phyloP scores from a whole-genome alignment of 92 coral and sea anemone genomes.

The Chrysogorgia sp. region DNA sequence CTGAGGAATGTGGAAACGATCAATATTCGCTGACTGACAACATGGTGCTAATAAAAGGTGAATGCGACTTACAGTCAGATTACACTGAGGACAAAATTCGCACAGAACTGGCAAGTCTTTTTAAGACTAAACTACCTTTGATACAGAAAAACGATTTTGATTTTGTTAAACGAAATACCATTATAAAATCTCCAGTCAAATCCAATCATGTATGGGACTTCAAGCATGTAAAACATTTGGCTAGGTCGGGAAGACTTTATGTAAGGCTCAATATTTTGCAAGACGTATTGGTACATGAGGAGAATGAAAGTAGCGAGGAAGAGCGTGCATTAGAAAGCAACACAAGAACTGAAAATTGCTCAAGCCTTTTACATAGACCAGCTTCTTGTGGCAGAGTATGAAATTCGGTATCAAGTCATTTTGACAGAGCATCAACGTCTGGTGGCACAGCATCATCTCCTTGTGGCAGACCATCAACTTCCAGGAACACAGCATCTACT shows the following conservation, averaged over 20 bases:
- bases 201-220: slow-evolving; percentile 50
- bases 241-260: slow-evolving; percentile 57
- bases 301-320: neutral
- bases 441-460: too few species aligned
- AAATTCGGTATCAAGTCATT: too few species aligned
- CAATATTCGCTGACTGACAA: slow-evolving; percentile 49
- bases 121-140: slow-evolving; percentile 43
- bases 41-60: slow-evolving; percentile 57
- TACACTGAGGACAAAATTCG: slow-evolving; percentile 55
- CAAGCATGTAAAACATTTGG: slow-evolving; percentile 55
- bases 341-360: neutral
- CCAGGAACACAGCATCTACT: too few species aligned
- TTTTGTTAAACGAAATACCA: slow-evolving; percentile 54
- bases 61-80: slow-evolving; percentile 39
- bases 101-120: slow-evolving; percentile 44
- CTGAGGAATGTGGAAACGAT: slow-evolving; percentile 16
- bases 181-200: slow-evolving; percentile 46
- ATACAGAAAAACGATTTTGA: slow-evolving; percentile 43
- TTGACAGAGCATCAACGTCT: too few species aligned
- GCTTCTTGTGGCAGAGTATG: too few species aligned
- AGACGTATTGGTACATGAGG: slow-evolving; percentile 22
- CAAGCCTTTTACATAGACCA: too few species aligned
- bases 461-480: too few species aligned
- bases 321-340: too few species aligned
- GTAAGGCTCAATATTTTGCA: slow-evolving; percentile 57